Conservation (phyloP, 2,888 invertebrate species). For the Parapristionchus giblindavisi region DNA sequence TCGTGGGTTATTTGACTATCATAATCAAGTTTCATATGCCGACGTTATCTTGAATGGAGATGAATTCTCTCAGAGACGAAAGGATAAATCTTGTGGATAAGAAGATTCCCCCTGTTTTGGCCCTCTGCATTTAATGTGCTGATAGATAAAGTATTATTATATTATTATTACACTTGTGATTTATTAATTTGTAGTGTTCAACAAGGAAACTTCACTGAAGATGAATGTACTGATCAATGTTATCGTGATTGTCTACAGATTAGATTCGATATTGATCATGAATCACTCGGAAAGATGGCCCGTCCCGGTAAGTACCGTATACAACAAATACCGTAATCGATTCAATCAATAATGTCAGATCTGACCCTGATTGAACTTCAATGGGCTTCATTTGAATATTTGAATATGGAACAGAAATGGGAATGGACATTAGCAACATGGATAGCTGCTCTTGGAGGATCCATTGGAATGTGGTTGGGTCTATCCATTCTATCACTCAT, state of each 20-base stretch:
- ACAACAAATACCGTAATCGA: not conserved
- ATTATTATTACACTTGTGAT: not conserved
- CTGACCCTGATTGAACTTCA: slow-evolving; percentile 63
- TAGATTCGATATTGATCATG: slow-evolving; percentile 63
- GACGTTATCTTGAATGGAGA: too few species aligned
- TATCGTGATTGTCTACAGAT: slow-evolving; percentile 63
- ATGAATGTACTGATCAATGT: slow-evolving; percentile 61
- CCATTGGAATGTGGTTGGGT: slow-evolving; percentile 69
- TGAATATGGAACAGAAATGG: slow-evolving; percentile 66
- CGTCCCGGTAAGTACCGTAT: slow-evolving; percentile 51
- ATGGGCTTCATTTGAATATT: slow-evolving; percentile 68
- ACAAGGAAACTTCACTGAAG: slow-evolving; percentile 63
- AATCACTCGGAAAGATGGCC: slow-evolving; percentile 62
- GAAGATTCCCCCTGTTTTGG: too few species aligned
- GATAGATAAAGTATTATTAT: too few species aligned
- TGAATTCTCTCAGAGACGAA: too few species aligned
- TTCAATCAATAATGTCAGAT: slow-evolving; percentile 45
- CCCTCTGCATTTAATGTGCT: too few species aligned
- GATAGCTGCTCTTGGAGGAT: slow-evolving; percentile 68
- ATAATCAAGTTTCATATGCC: too few species aligned
- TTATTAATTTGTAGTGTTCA: slow-evolving; percentile 60
- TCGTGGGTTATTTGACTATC: too few species aligned
- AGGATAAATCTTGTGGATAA: too few species aligned
- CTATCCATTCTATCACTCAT: slow-evolving; percentile 67
- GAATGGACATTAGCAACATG: slow-evolving; percentile 61